Evolutionary conservation across 2,113 vertebrate genomes (phyloP).

Genomic region (Motacilla tschutschensis): DNA sequence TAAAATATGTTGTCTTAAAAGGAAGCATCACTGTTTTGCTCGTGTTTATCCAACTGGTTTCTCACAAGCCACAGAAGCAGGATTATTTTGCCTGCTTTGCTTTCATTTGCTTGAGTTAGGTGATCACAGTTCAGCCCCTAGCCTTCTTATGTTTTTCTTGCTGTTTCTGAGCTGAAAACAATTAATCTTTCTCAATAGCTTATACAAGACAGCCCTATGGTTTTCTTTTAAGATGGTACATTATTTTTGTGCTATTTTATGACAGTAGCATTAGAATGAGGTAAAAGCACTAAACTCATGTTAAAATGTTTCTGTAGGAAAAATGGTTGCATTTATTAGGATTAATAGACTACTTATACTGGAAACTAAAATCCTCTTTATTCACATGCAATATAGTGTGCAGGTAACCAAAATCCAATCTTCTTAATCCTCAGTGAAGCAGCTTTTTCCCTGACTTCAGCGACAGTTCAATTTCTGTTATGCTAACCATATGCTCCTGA

Average conservation of each 20-base stretch:
- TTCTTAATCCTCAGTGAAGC: slow-evolving; percentile 50
- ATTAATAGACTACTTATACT: slow-evolving; percentile 58
- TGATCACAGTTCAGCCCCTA: background rate
- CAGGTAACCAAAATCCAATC: slow-evolving; percentile 61
- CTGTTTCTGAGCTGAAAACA: background rate
- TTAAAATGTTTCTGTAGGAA: slow-evolving; percentile 54
- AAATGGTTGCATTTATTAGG: slow-evolving; percentile 51
- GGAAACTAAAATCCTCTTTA: slow-evolving; percentile 44
- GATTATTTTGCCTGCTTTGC: background rate
- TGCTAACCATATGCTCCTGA: slow-evolving; percentile 64
- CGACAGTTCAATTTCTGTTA: slow-evolving; percentile 63
- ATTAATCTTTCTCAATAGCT: background rate
- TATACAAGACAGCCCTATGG: background rate
- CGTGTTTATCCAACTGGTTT: background rate
- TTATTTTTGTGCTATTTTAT: slow-evolving; percentile 38
- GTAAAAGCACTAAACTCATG: slow-evolving; percentile 37
- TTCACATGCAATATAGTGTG: slow-evolving; percentile 36
- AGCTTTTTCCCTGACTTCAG: slow-evolving; percentile 63
- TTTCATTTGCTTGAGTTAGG: background rate
- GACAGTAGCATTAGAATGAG: slow-evolving; percentile 13
- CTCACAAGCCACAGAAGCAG: background rate
- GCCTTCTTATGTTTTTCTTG: slow-evolving; percentile 9
- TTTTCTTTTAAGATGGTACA: slow-evolving; percentile 21
- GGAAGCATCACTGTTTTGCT: background rate
- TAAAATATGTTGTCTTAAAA: background rate